A percentile compares a stretch with the other conserved stretches of the same genome.
These are phyloP conservation scores for Nephrocerus scutellatus DNA, from an alignment of 2,888 invertebrate species.

Conservation along the genomic window DNA sequence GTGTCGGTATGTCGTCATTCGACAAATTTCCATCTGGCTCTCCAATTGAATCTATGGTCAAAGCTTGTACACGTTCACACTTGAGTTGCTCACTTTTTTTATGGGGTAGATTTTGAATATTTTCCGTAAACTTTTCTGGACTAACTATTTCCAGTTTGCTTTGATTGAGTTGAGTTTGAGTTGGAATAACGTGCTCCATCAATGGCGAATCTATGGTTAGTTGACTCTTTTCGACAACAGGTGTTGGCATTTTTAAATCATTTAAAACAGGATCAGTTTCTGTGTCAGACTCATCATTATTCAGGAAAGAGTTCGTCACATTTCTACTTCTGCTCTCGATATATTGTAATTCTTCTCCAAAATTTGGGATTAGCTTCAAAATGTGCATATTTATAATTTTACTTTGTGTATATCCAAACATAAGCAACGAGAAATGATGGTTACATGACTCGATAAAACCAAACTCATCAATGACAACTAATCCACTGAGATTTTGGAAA, in stretches of 20 bases:
- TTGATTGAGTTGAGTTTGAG: too few species aligned
- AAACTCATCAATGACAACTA: conserved; percentile 56
- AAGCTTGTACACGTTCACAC: not conserved
- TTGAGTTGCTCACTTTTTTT: conserved; percentile 5
- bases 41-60: not conserved
- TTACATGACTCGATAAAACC: conserved; percentile 61
- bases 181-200: too few species aligned
- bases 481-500: conserved; percentile 59
- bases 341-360: conserved; percentile 54
- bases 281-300: conserved; percentile 49
- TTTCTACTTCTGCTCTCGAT: conserved; percentile 50
- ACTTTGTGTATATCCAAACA: conserved; percentile 54
- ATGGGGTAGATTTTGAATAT: too few species aligned
- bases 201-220: too few species aligned
- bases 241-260: conserved; percentile 18
- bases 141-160: too few species aligned
- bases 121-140: too few species aligned
- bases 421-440: conserved; percentile 59
- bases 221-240: conserved; percentile 5
- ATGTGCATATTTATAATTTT: conserved; percentile 56
- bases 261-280: conserved; percentile 30
- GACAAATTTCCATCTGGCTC: conserved; percentile 5
- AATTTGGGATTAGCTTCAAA: conserved; percentile 55
- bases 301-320: conserved; percentile 53
- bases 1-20: conserved; percentile 19